These are phyloP conservation scores for Sebastes oblongus DNA, from an alignment of 2,797 vertebrate genomes.

Conservation along the genomic window DNA sequence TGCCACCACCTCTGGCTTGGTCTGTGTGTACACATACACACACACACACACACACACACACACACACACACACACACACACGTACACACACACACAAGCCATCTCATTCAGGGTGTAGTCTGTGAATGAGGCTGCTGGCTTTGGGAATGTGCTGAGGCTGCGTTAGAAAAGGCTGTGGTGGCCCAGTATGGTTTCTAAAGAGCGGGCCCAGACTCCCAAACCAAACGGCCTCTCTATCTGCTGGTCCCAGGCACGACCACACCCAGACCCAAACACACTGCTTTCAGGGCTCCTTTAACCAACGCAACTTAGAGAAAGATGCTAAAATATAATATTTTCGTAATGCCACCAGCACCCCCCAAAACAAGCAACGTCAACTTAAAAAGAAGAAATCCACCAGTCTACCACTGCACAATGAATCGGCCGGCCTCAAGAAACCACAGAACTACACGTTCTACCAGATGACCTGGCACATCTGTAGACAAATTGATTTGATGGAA, in stretches of 20 bases:
- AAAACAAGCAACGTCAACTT: not conserved
- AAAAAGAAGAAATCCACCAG: not conserved
- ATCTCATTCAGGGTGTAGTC: slow-evolving; percentile 68
- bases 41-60: not conserved
- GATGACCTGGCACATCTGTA: not conserved
- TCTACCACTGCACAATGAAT: not conserved
- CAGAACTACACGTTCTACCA: not conserved
- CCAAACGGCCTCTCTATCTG: slow-evolving; percentile 35
- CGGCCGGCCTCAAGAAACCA: not conserved
- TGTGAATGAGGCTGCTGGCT: slow-evolving; percentile 66
- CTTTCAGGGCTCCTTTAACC: not conserved
- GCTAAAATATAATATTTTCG: not conserved
- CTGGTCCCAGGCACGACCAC: slow-evolving; percentile 22
- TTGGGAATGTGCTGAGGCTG: slow-evolving; percentile 72
- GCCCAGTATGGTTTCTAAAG: slow-evolving; percentile 61
- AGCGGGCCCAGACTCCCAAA: slow-evolving; percentile 48
- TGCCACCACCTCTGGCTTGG: slow-evolving; percentile 34
- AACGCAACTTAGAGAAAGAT: not conserved
- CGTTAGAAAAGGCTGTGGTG: slow-evolving; percentile 65
- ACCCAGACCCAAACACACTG: slow-evolving; percentile 6
- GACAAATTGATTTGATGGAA: not conserved
- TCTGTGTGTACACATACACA: slow-evolving; percentile 9
- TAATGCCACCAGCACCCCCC: not conserved
- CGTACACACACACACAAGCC: slow-evolving; percentile 45
- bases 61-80: slow-evolving; percentile 11